Base-by-base conservation (phyloP, 2,797 vertebrate genomes). In the Tokudaia tokunoshimensis region DNA sequence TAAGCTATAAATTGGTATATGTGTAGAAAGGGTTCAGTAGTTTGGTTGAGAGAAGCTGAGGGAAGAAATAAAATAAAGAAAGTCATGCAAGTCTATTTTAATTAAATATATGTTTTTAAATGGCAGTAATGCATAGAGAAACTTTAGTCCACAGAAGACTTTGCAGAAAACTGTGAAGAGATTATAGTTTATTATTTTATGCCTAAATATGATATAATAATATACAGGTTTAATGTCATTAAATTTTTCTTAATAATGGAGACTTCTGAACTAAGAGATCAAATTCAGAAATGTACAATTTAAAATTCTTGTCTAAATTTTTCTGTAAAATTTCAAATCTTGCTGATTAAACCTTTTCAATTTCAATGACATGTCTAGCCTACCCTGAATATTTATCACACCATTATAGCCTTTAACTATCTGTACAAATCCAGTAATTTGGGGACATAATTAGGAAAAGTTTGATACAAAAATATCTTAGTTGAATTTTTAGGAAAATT, bases 161-260 rank as follows among this genome's bases (percentile, higher is more conserved):
- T 9, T 72, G 4, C 37, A 70, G 11, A 82, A 72, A 72, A 26
- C 20, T 29, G 6, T 70, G 2, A 81, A 75, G 44, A 12, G 26
- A 70, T 19, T 22, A 50, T 20, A 13, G 6, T 72, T 96, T 41
- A 57, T 14, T 76, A 7, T 93, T 94, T 93, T 55, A 8, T 4
- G 3, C 10, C 12, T 29, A 4, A 89, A 57, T 2, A 31, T 3
- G 37, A 84, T 41, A 86, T 93, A 24, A 59, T 89, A 81, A 86
- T 86, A 76, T 20, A 34, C 47, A 93, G 55, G 88, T 76, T 93
- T 52, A 86, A 24, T 74, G n/a, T 57, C 6, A 76, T 96, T 80
- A 80, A 80, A 81, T 81, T 86, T 76, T 94, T 14, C 22, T 94
- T 65, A 70, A 61, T 50, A 86, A 74, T 59, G 17, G 31, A 78